phyloP scores from a whole-genome alignment of 1,140 invertebrate genomes.

The Melanaphis sacchari region DNA sequence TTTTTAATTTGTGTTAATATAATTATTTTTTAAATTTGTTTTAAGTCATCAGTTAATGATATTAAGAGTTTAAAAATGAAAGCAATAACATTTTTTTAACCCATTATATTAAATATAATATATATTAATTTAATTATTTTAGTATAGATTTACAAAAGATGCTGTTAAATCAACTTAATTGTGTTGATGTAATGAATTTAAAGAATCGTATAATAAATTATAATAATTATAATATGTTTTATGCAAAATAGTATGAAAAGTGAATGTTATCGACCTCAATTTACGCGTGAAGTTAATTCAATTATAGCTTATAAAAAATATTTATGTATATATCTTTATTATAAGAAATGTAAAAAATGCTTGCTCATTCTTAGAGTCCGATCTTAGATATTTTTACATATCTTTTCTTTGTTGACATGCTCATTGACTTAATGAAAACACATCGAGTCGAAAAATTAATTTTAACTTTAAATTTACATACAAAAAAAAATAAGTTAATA shows the following conservation, averaged over 20 bases:
- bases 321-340: background rate
- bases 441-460: background rate
- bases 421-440: background rate
- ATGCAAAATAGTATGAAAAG: background rate
- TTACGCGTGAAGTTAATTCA: background rate
- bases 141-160: background rate
- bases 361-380: no score
- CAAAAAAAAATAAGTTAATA: background rate
- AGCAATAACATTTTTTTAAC: background rate
- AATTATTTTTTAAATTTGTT: background rate
- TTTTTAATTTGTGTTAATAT: background rate
- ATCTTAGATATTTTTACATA: no score
- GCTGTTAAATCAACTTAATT: background rate
- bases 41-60: no score
- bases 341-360: background rate
- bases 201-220: background rate
- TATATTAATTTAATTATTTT: background rate
- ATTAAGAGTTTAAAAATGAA: background rate
- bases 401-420: no score
- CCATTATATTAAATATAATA: background rate
- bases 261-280: constrained; percentile 5
- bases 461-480: background rate
- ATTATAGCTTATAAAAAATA: constrained; percentile 5
- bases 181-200: background rate
- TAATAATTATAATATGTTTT: background rate